phyloP scores from a whole-genome alignment of 2,888 invertebrate genomes.

The Lithophane leautieri region DNA sequence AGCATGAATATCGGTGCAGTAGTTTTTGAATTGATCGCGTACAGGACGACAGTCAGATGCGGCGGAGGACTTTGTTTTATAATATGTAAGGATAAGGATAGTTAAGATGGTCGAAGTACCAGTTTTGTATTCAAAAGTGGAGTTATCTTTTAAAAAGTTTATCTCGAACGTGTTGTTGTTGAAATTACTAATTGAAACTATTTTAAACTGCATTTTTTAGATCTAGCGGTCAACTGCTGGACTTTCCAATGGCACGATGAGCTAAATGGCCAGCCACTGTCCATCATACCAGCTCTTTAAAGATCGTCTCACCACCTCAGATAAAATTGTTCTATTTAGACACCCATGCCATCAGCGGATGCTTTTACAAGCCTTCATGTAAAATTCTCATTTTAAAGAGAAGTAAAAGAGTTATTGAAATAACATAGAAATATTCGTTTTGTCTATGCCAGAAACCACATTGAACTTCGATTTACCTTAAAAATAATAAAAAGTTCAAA shows the following conservation, averaged over 20 bases:
- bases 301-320: not conserved
- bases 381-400: not conserved
- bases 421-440: not conserved
- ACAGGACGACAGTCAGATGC: too few relatives aligned
- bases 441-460: not conserved
- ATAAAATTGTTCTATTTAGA: not conserved
- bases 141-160: not conserved
- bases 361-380: not conserved
- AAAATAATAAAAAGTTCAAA: conserved; percentile 5
- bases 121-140: not conserved
- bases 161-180: too few relatives aligned
- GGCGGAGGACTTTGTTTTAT: too few relatives aligned
- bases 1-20: too few relatives aligned
- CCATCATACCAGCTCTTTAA: not conserved
- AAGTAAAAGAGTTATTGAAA: not conserved
- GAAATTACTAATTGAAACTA: not conserved
- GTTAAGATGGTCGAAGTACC: not conserved
- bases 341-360: not conserved
- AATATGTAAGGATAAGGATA: too few relatives aligned
- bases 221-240: not conserved
- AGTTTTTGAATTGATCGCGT: too few relatives aligned
- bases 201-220: too few relatives aligned
- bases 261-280: too few relatives aligned
- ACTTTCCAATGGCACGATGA: not conserved
- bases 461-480: not conserved